Conservation (phyloP, 2,113 vertebrate species). For the Calypte anna region DNA sequence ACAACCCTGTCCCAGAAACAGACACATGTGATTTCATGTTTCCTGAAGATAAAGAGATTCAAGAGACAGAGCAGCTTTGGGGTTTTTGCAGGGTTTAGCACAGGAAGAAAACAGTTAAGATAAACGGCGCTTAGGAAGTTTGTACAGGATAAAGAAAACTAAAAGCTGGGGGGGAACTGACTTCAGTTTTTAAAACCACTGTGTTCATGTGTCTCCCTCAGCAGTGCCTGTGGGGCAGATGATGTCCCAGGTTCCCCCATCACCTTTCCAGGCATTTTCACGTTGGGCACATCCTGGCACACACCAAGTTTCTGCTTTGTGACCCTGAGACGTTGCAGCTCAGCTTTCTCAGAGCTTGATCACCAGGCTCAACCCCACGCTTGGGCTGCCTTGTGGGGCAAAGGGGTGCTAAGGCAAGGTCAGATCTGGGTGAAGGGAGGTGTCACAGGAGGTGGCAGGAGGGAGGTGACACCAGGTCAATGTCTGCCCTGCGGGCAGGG, state of each 20-base stretch:
- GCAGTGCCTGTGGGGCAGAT: neutral
- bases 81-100: conserved; percentile 5
- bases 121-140: conserved; percentile 17
- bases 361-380: fast-evolving
- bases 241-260: fast-evolving
- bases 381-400: neutral
- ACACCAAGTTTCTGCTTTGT: fast-evolving
- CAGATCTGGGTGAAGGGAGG: neutral
- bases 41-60: conserved; percentile 66
- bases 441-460: too few species aligned
- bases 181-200: neutral
- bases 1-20: conserved; percentile 3
- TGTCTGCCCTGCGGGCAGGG: fast-evolving
- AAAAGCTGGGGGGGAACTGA: neutral
- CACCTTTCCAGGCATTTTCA: neutral
- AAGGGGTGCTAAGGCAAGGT: neutral
- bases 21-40: neutral
- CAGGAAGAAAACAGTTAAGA: conserved; percentile 49
- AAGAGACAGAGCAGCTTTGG: conserved; percentile 3
- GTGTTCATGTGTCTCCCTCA: fast-evolving
- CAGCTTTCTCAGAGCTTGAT: fast-evolving
- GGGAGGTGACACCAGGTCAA: neutral
- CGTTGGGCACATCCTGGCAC: neutral
- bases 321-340: neutral
- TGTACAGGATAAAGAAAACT: neutral